A percentile compares a stretch with the other conserved stretches of the same genome.
Evolutionary conservation across 2,113 vertebrate species (phyloP).

Genomic region (Anguilla japonica): DNA sequence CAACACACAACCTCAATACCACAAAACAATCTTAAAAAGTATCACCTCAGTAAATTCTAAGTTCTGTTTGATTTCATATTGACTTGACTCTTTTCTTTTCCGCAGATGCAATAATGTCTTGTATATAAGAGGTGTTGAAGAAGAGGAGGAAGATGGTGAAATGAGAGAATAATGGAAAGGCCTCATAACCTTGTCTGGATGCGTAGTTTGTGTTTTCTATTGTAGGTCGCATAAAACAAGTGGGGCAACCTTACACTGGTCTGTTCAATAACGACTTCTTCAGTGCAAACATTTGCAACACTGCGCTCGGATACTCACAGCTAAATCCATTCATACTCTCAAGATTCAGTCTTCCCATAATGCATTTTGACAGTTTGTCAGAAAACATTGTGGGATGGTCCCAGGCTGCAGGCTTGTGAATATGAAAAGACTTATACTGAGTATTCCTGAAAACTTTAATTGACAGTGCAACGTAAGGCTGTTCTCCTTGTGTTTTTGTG

Average conservation of each 20-base stretch:
- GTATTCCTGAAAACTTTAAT: not conserved
- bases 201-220: not conserved
- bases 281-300: not conserved
- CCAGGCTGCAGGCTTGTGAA: not conserved
- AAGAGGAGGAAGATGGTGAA: slow-evolving; percentile 98
- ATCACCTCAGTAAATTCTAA: not conserved
- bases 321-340: not conserved
- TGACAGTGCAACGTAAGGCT: no score
- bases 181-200: not conserved
- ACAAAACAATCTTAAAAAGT: not conserved
- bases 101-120: slow-evolving; percentile 96
- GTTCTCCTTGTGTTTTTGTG: not conserved
- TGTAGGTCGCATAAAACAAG: not conserved
- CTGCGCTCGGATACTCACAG: not conserved
- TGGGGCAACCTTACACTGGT: not conserved
- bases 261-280: not conserved
- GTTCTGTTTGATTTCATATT: not conserved
- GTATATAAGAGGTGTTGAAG: slow-evolving; percentile 97
- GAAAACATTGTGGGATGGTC: not conserved
- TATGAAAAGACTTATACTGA: not conserved
- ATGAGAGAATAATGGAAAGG: slow-evolving; percentile 85
- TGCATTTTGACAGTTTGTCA: not conserved
- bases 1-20: not conserved
- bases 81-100: slow-evolving; percentile 18
- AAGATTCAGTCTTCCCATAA: not conserved